These are phyloP conservation scores for Junonia oenone DNA, from an alignment of 2,888 invertebrate genomes.

Conservation along the genomic window DNA sequence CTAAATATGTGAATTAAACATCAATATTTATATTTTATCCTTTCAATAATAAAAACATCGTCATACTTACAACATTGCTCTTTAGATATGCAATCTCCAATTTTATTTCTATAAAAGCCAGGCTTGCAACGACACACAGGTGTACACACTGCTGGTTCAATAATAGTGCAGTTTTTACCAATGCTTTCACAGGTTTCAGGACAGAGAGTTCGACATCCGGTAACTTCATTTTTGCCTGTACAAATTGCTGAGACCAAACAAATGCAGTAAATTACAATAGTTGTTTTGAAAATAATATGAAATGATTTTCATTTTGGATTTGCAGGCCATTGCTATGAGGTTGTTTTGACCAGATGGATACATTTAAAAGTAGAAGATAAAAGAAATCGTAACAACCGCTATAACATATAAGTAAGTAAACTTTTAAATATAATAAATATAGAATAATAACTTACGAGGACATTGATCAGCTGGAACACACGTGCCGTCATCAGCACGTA, in stretches of 20 bases:
- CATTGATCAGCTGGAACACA: slow-evolving; percentile 40
- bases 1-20: slow-evolving; percentile 16
- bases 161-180: slow-evolving; percentile 28
- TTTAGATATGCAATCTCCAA: slow-evolving; percentile 33
- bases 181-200: slow-evolving; percentile 34
- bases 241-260: too few species aligned
- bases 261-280: too few species aligned
- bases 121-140: slow-evolving; percentile 39
- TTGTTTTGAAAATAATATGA: too few species aligned
- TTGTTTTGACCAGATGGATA: too few species aligned
- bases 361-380: too few species aligned
- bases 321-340: too few species aligned
- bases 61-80: slow-evolving; percentile 39
- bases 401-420: background rate
- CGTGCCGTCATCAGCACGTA: slow-evolving; percentile 32
- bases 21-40: background rate
- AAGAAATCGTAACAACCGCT: too few species aligned
- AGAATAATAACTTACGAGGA: slow-evolving; percentile 14
- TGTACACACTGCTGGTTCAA: slow-evolving; percentile 18
- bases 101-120: slow-evolving; percentile 37
- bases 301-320: too few species aligned
- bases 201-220: slow-evolving; percentile 11
- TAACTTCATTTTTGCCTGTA: slow-evolving; percentile 18
- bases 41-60: background rate
- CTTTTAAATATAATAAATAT: background rate